A percentile compares a stretch with the other conserved stretches of the same genome.
These are phyloP conservation scores for Anthonomus grandis DNA, from an alignment of 1,140 invertebrate genomes.

Conservation along the genomic window DNA sequence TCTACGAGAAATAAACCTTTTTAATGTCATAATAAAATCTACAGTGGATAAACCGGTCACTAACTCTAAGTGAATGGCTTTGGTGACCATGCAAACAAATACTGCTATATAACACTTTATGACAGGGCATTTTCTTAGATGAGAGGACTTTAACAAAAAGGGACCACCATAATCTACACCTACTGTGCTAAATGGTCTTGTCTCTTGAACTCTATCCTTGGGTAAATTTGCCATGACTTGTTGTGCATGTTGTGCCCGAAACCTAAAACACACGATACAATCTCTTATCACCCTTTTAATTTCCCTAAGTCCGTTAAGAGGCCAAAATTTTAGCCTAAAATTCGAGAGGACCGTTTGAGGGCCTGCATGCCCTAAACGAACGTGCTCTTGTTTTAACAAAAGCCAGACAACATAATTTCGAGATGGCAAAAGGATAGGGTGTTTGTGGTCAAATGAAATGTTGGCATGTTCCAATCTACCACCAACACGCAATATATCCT, in stretches of 20 bases:
- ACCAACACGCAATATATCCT: conserved; percentile 34
- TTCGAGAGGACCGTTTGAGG: conserved; percentile 11
- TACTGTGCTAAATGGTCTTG: conserved; percentile 2
- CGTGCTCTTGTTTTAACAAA: conserved; percentile 16
- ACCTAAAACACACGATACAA: conserved; percentile 20
- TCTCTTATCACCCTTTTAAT: conserved; percentile 14
- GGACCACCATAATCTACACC: conserved; percentile 29
- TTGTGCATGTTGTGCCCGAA: background rate
- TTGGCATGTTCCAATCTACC: conserved; percentile 32
- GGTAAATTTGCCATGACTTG: conserved; percentile 25
- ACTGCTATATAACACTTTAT: conserved; percentile 46
- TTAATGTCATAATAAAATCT: conserved; percentile 43
- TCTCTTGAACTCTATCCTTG: background rate
- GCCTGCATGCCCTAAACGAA: conserved; percentile 17
- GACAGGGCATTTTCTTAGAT: conserved; percentile 13
- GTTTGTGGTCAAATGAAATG: conserved; percentile 23
- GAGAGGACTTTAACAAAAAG: conserved; percentile 10
- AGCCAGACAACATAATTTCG: conserved; percentile 10
- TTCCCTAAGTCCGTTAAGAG: conserved; percentile 3
- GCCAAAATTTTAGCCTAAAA: conserved; percentile 23
- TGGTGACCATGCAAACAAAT: conserved; percentile 45
- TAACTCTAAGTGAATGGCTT: conserved; percentile 51
- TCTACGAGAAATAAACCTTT: conserved; percentile 46
- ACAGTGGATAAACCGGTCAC: conserved; percentile 42
- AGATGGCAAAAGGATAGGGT: conserved; percentile 21